Base-by-base conservation (phyloP, 2,797 vertebrate species). In the Morelia viridis region DNA sequence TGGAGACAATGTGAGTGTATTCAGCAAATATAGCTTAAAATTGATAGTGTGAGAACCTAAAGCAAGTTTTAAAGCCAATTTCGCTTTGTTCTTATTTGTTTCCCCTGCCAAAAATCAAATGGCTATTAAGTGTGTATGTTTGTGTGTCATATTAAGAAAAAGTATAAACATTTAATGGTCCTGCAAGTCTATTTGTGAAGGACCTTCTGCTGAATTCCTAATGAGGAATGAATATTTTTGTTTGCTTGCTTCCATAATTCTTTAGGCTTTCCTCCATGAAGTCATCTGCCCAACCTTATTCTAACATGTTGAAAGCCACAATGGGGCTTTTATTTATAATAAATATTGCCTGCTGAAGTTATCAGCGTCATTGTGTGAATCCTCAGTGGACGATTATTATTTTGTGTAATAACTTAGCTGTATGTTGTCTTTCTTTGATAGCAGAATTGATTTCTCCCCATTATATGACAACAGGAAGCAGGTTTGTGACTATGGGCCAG, bases 301-400 rank as follows among this genome's bases (percentile, higher is more conserved):
- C 84, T 89, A 90, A 96, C 96, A 91, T 89, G 58, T 95, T 93
- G 94, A 93, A 96, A 93, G 53, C 85, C 89, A 96, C 94, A 95
- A 93, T 96, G 91, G 89, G 58, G 94, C 93, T 96, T 97, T 96
- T 97, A 95, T 96, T 94, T 97, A 89, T 96, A 92, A 96, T 96
- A 97, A 96, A 96, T 95, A 96, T 94, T 96, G 89, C 89, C 96
- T 92, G 90, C 94, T 96, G 95, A 93, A 94, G 94, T 94, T 94
- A 95, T 91, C 83, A 93, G 92, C 93, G 93, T 92, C 89, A 91
- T 94, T 94, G 90, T 95, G 76, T 93, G 90, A 92, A 93, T 91
- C 90, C 95, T 95, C 94, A 97, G 93, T 94, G 92, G 94, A 90
- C 90, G 91, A 91, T 91, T 94, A 91, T 96, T 93, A 90, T 91